phyloP scores from a whole-genome alignment of 2,888 invertebrate species.

The Fragum sueziense region DNA sequence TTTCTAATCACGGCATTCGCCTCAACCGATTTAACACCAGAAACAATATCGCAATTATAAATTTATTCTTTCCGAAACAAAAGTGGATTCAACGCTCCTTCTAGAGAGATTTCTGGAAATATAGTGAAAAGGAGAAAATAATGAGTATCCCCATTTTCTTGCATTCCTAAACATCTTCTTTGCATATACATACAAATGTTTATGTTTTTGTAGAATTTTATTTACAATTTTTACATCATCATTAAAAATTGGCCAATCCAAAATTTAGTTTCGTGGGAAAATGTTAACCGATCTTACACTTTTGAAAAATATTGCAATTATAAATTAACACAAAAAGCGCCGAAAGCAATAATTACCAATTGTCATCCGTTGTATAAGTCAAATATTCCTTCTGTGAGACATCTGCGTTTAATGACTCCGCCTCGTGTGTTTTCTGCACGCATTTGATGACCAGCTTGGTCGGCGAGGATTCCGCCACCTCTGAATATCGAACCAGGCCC shows the following conservation, averaged over 20 bases:
- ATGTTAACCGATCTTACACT: no score
- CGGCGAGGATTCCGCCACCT: constrained; percentile 44
- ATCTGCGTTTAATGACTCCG: constrained; percentile 38
- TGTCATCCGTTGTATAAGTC: constrained; percentile 69
- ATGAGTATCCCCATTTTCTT: no score
- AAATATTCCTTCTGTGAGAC: constrained; percentile 59
- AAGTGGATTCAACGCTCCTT: no score
- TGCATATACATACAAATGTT: no score
- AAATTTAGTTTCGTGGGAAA: no score
- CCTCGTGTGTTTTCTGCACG: constrained; percentile 58
- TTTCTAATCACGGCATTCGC: background rate
- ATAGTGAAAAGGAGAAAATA: no score
- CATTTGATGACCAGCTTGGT: constrained; percentile 69
- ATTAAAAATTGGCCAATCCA: no score
- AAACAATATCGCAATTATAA: background rate
- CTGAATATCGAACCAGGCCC: constrained; percentile 16
- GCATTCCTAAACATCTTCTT: no score
- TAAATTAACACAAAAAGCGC: background rate
- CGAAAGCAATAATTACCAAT: constrained; percentile 62
- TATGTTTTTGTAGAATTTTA: no score
- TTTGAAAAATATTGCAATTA: background rate
- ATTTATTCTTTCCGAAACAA: no score
- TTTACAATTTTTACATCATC: no score
- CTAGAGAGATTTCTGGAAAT: no score
- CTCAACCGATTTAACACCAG: background rate